Conservation (phyloP, 1,140 invertebrate species). For the Leptonema lineaticorne region DNA sequence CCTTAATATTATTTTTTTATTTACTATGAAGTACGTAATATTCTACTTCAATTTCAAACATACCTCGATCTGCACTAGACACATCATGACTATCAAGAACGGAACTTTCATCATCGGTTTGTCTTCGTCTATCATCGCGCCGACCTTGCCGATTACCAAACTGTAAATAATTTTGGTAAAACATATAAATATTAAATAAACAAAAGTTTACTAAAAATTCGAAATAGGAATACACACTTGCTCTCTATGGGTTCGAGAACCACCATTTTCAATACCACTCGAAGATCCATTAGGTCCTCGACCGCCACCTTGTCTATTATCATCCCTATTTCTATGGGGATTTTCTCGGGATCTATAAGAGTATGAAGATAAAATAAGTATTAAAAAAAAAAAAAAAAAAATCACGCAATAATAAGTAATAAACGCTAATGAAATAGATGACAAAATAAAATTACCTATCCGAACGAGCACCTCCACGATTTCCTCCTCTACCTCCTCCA, state of each 20-base stretch:
- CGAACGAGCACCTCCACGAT: constrained; percentile 38
- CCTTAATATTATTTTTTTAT: too few relatives aligned
- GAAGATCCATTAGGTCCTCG: constrained; percentile 20
- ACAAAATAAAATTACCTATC: constrained; percentile 32
- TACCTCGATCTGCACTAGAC: constrained; percentile 77
- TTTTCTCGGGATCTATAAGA: constrained; percentile 33
- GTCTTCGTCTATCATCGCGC: constrained; percentile 66
- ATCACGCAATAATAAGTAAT: not conserved
- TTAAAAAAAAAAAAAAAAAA: not conserved
- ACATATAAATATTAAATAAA: not conserved
- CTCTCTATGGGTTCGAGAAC: constrained; percentile 29
- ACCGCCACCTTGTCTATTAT: constrained; percentile 15
- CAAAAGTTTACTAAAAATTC: not conserved
- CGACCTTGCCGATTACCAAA: constrained; percentile 49
- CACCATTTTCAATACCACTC: constrained; percentile 33
- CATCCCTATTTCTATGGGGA: constrained; percentile 32
- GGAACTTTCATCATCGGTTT: constrained; percentile 77
- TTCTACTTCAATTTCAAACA: too few relatives aligned
- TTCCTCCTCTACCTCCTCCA: constrained; percentile 46
- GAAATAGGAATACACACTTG: constrained; percentile 10
- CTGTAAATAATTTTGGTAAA: not conserved
- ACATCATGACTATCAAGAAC: constrained; percentile 76
- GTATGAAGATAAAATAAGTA: not conserved
- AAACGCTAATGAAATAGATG: too few relatives aligned
- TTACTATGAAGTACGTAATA: too few relatives aligned